Percentiles rank a stretch among this genome's conserved stretches.
Conservation (phyloP, 1,140 invertebrate species). For the Nomia melanderi region DNA sequence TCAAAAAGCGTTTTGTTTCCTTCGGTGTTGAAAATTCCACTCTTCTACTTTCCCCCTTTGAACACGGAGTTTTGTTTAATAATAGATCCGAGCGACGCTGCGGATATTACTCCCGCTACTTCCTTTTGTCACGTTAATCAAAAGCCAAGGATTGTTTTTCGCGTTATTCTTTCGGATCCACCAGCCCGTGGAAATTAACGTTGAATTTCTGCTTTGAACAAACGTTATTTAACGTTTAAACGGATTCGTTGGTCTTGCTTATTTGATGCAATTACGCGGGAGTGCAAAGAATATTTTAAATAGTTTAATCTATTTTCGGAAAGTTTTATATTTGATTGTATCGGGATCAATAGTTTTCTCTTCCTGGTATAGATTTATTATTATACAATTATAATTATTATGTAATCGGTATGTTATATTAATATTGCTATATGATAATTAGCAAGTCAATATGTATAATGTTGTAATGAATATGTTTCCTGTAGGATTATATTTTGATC, state of each 20-base stretch:
- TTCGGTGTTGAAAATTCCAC: neutral
- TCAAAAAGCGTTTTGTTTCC: neutral
- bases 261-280: neutral
- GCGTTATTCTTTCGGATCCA: neutral
- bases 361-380: no score
- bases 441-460: no score
- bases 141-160: neutral
- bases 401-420: no score
- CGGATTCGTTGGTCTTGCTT: neutral
- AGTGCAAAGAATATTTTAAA: neutral
- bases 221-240: constrained; percentile 18
- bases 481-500: no score
- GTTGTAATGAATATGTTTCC: no score
- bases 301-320: neutral
- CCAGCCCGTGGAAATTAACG: constrained; percentile 2
- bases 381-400: no score
- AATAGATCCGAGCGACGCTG: neutral
- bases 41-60: neutral
- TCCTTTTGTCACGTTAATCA: neutral
- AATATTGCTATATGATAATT: no score
- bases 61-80: neutral
- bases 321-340: neutral
- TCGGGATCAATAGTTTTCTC: no score
- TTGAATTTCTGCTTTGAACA: neutral
- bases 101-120: neutral